phyloP scores from a whole-genome alignment of 2,113 vertebrate genomes.

The Ciconia boyciana region DNA sequence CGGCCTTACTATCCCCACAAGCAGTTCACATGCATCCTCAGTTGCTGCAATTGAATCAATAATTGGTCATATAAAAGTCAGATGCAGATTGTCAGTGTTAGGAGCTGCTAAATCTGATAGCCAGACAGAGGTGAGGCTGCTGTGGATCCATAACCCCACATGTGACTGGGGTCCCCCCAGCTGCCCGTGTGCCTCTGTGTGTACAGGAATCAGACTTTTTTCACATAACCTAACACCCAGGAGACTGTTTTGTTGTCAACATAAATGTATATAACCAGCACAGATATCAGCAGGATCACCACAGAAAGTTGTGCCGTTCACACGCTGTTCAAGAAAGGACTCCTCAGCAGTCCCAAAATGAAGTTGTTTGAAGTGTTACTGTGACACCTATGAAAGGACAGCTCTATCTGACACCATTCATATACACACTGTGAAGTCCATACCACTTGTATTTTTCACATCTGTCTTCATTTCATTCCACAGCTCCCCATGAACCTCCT shows the following conservation, averaged over 20 bases:
- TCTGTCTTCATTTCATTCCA: neutral
- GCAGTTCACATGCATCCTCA: rapidly evolving
- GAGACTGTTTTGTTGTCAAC: neutral
- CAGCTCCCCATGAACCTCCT: neutral
- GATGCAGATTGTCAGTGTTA: neutral
- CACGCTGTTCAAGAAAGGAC: neutral
- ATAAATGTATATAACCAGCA: neutral
- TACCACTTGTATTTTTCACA: neutral
- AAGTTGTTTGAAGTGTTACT: neutral
- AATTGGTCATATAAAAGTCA: neutral
- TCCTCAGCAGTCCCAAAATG: neutral
- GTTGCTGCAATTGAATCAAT: neutral
- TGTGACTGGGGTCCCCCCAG: no score
- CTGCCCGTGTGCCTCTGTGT: neutral
- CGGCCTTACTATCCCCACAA: neutral
- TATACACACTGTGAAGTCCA: neutral
- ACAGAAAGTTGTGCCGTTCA: neutral
- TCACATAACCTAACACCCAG: neutral
- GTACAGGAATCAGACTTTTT: neutral
- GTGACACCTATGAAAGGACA: neutral
- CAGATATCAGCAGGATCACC: neutral
- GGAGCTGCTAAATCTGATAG: neutral
- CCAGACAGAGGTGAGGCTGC: neutral
- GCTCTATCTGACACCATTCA: neutral
- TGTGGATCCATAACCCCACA: neutral